Evolutionary conservation across 2,797 vertebrate species (phyloP), one percentile per base, ranked within the genome.

Genomic region (Euphonia xanthogaster): DNA sequence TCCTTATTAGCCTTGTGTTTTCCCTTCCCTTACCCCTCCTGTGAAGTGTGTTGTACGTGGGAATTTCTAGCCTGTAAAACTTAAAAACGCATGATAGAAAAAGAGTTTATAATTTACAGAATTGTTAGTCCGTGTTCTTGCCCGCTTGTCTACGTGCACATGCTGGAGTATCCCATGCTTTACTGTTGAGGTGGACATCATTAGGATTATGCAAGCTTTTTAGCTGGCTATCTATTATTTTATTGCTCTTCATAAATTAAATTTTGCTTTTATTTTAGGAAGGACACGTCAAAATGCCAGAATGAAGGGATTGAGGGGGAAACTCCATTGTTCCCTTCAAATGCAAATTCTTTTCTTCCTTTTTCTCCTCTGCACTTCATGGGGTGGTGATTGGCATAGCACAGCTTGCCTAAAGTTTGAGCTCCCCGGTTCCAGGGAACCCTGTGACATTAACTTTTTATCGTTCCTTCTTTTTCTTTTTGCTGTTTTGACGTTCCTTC

Each of bases 1-100:
- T 95, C 93, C 93, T 95, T 96, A 96, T 95, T 94, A 93, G 89
- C 65, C 28, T 90, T 5, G 1, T 88, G 87, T 57, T 90, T 94
- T 94, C 72, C 87, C 85, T 95, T 94, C 85, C 87, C 61, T 51
- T 95, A 80, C 61, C 66, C 39, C 93, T 83, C 58, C 85, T 83
- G 35, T 86, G 66, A 14, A 37, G 61, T 90, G 12, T 86, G 70
- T 54, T 40, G n/a, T 83, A 94, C 9, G 2, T 94, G 85, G 54
- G 94, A 95, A 88, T 94, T 95, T 93, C 51, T 86, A 62, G 50
- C 27, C 51, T 86, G 23, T 80, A 75, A 96, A 96, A 62, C 23
- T 12, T 50, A 28, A 80, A 87, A 91, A 11, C 33, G 44, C 25
- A 1, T 48, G n/a, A 51, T 39, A 72, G 54, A 73, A 47, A 79